phyloP scores from a whole-genome alignment of 1,140 invertebrate species.

The Drosophila pseudoananassae region DNA sequence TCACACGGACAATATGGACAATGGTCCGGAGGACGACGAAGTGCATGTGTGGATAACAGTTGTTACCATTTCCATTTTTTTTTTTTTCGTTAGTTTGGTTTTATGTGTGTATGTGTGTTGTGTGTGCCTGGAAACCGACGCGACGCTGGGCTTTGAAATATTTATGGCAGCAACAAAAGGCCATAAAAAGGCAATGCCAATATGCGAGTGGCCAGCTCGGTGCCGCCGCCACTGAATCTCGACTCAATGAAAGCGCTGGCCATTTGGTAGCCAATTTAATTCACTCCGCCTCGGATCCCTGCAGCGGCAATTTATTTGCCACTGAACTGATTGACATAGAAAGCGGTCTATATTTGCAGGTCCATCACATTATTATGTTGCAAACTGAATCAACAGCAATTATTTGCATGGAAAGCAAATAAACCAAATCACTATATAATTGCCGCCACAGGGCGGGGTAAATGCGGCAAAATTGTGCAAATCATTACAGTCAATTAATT shows the following conservation, averaged over 20 bases:
- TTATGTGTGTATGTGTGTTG: slow-evolving; percentile 5
- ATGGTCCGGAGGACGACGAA: neutral
- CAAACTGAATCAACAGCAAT: slow-evolving; percentile 42
- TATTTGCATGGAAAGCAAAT: slow-evolving; percentile 29
- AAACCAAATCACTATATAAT: slow-evolving; percentile 30
- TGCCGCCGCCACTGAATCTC: slow-evolving; percentile 19
- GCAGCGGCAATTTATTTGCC: slow-evolving; percentile 36
- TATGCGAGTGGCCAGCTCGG: slow-evolving; percentile 31
- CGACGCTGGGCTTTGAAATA: slow-evolving; percentile 45
- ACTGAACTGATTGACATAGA: slow-evolving; percentile 43
- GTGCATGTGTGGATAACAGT: slow-evolving; percentile 35
- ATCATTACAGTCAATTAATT: slow-evolving; percentile 60
- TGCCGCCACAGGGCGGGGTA: neutral
- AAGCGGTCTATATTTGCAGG: slow-evolving; percentile 29
- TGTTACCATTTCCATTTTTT: slow-evolving; percentile 26
- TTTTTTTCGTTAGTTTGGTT: neutral
- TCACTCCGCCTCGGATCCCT: slow-evolving; percentile 18
- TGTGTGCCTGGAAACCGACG: slow-evolving; percentile 22
- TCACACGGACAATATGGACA: slow-evolving; percentile 35
- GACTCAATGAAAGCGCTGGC: slow-evolving; percentile 36
- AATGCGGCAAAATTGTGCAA: slow-evolving; percentile 34
- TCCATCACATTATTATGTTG: slow-evolving; percentile 37
- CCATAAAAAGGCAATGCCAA: slow-evolving; percentile 44
- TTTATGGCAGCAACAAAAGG: slow-evolving; percentile 51
- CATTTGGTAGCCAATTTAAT: slow-evolving; percentile 50